Conservation (phyloP, 1,140 invertebrate species). For the Macrobrachium rosenbergii region DNA sequence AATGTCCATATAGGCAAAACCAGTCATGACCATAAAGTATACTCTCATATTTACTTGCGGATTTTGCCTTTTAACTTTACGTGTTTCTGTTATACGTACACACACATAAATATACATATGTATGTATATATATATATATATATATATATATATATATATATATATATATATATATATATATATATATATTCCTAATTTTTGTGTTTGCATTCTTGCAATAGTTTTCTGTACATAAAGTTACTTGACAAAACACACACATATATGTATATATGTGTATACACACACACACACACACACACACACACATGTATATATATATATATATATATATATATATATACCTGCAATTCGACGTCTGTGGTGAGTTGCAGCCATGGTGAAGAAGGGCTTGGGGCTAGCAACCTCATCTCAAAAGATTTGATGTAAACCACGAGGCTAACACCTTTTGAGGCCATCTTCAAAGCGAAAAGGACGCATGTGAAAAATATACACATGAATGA, state of each 20-base stretch:
- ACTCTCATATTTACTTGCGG: no score
- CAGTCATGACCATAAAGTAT: no score
- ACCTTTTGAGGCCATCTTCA: no score
- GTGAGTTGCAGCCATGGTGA: not conserved
- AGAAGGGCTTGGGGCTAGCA: no score
- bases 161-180: constrained; percentile 9
- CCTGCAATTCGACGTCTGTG: not conserved
- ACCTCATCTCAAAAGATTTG: no score
- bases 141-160: constrained; percentile 3
- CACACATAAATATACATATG: not conserved
- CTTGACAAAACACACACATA: constrained; percentile 8
- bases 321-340: not conserved
- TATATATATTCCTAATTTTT: not conserved
- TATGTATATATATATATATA: constrained; percentile 17
- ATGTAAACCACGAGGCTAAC: no score
- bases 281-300: not conserved
- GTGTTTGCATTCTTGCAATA: not conserved
- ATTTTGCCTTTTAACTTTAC: no score
- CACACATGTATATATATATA: not conserved
- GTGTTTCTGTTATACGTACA: no score
- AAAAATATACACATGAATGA: no score
- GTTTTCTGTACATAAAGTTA: not conserved
- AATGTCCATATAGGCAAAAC: no score
- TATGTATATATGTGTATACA: constrained; percentile 36
- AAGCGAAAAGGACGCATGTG: no score